phyloP scores from a whole-genome alignment of 2,888 invertebrate genomes.

The Keiferia lycopersicella region DNA sequence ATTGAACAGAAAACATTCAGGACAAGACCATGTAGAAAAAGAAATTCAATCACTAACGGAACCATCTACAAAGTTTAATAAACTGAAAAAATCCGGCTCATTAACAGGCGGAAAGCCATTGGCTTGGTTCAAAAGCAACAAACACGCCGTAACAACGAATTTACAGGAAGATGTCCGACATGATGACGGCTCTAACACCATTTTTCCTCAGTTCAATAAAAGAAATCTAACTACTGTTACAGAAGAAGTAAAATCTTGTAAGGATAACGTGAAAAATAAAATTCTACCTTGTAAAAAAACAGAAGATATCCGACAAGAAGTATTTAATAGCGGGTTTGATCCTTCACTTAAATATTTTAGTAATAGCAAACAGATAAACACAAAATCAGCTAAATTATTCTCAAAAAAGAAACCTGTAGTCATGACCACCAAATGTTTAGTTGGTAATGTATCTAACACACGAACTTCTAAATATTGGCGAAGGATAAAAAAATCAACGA shows the following conservation, averaged over 20 bases:
- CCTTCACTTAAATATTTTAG: neutral
- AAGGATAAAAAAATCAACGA: conserved; percentile 18
- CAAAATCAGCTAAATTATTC: neutral
- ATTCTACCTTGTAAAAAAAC: neutral
- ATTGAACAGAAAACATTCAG: neutral
- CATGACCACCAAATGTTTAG: neutral
- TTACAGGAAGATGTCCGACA: neutral
- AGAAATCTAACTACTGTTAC: neutral
- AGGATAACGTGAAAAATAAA: neutral
- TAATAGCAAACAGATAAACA: neutral
- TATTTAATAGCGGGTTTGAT: neutral
- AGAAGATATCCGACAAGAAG: neutral
- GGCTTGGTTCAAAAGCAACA: conserved; percentile 5
- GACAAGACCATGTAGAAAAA: neutral
- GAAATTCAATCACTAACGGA: neutral
- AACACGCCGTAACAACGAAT: neutral
- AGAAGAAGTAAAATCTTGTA: neutral
- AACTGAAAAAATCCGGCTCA: neutral
- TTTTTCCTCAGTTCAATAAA: neutral
- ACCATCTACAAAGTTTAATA: neutral
- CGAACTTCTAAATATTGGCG: neutral
- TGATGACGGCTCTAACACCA: neutral
- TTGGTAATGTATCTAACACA: neutral
- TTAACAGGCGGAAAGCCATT: neutral
- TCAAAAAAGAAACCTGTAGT: neutral